These are phyloP conservation scores for Anodontia alba DNA, from an alignment of 2,888 invertebrate species.

Conservation along the genomic window DNA sequence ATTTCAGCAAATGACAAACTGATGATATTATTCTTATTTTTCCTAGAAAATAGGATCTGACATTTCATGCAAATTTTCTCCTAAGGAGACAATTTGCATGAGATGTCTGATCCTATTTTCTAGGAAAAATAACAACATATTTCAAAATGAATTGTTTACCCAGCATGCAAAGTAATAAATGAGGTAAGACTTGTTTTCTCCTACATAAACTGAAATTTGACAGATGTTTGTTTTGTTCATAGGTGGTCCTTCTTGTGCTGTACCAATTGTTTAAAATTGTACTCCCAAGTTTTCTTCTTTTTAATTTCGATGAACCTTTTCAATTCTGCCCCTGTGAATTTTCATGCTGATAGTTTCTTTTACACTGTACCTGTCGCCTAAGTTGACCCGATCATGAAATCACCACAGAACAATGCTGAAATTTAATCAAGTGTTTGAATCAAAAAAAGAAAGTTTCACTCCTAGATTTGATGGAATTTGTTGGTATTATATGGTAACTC, in stretches of 20 bases:
- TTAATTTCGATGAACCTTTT: not conserved
- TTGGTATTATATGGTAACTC: slow-evolving; percentile 41
- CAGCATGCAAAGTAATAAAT: no score
- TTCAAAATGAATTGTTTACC: no score
- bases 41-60: no score
- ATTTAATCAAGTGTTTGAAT: slow-evolving; percentile 37
- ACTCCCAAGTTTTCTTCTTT: slow-evolving; percentile 7
- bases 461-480: slow-evolving; percentile 32
- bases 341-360: slow-evolving; percentile 5
- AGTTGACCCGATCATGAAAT: not conserved
- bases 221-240: slow-evolving; percentile 28
- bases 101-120: no score
- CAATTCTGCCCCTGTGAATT: not conserved
- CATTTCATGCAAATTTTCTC: no score
- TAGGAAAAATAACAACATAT: no score
- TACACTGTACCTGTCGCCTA: slow-evolving; percentile 6
- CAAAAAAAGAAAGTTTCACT: slow-evolving; percentile 32
- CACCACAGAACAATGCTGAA: not conserved
- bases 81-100: no score
- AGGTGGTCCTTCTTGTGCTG: slow-evolving; percentile 30
- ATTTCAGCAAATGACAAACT: no score
- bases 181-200: no score
- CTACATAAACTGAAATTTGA: not conserved
- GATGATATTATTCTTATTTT: no score
- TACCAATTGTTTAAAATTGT: slow-evolving; percentile 33